These are phyloP conservation scores for Archivesica marissinica DNA, from an alignment of 1,140 invertebrate species.

Conservation along the genomic window DNA sequence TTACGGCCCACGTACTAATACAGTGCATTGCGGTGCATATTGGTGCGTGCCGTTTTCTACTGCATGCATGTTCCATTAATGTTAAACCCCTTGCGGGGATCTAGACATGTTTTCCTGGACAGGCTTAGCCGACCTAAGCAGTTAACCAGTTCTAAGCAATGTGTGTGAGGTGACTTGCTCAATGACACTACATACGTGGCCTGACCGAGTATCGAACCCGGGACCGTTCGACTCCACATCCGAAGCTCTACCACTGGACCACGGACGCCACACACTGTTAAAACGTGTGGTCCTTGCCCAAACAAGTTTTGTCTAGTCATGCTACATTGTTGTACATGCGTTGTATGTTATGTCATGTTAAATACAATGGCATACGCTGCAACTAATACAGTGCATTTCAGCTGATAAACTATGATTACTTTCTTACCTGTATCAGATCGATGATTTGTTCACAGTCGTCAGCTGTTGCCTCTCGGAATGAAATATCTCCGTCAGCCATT, in stretches of 20 bases:
- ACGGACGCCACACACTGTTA: no score
- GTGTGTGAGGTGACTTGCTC: no score
- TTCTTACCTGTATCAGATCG: slow-evolving; percentile 66
- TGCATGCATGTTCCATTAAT: background rate
- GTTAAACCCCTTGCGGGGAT: no score
- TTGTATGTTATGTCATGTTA: background rate
- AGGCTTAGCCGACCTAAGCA: no score
- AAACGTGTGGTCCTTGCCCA: background rate
- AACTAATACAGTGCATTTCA: background rate
- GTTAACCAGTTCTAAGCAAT: no score
- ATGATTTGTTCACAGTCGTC: slow-evolving; percentile 67
- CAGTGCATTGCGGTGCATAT: background rate
- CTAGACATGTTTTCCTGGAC: no score
- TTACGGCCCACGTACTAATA: background rate
- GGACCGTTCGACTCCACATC: no score
- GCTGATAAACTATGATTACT: background rate
- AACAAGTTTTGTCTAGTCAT: background rate
- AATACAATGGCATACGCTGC: background rate
- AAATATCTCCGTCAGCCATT: background rate
- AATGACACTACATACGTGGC: no score
- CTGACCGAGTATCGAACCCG: no score
- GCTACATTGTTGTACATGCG: background rate
- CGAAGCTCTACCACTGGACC: no score
- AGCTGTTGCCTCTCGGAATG: slow-evolving; percentile 56
- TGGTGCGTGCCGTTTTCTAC: background rate